A percentile compares a stretch with the other conserved stretches of the same genome.
Conservation (phyloP, 1,140 invertebrate genomes). For the Drosophila pruinosa region DNA sequence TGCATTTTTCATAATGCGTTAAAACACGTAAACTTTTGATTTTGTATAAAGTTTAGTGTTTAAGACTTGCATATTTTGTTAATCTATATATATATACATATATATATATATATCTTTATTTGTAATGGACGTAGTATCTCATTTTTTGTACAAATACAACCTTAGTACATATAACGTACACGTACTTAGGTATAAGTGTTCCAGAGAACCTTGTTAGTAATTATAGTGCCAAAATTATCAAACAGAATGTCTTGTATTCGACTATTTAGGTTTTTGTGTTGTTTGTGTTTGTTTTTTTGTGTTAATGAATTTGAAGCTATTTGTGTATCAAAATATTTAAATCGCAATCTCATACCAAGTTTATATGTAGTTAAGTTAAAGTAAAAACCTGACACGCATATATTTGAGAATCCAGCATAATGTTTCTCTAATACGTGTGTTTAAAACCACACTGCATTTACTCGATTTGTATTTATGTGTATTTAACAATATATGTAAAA, state of each 20-base stretch:
- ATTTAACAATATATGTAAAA: slow-evolving; percentile 18
- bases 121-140: slow-evolving; percentile 42
- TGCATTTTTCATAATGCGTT: slow-evolving; percentile 79
- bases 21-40: slow-evolving; percentile 50
- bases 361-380: slow-evolving; percentile 9
- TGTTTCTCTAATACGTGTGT: slow-evolving; percentile 5
- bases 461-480: slow-evolving; percentile 19
- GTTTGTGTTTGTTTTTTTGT: slow-evolving; percentile 38
- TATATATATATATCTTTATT: slow-evolving; percentile 26
- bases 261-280: slow-evolving; percentile 23
- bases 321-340: slow-evolving; percentile 12
- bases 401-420: slow-evolving; percentile 9
- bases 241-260: slow-evolving; percentile 29
- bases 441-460: slow-evolving; percentile 8
- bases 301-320: slow-evolving; percentile 36
- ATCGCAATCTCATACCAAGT: slow-evolving; percentile 21
- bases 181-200: slow-evolving; percentile 38
- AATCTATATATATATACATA: slow-evolving; percentile 27
- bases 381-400: background rate
- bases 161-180: slow-evolving; percentile 25
- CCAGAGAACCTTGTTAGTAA: slow-evolving; percentile 54
- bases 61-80: slow-evolving; percentile 55
- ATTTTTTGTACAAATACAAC: slow-evolving; percentile 34
- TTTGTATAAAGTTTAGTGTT: slow-evolving; percentile 53
- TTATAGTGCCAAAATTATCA: slow-evolving; percentile 31